Evolutionary conservation across 2,888 invertebrate genomes (phyloP), one percentile per base, ranked within the genome.

Genomic region (Itoplectis maculator): DNA sequence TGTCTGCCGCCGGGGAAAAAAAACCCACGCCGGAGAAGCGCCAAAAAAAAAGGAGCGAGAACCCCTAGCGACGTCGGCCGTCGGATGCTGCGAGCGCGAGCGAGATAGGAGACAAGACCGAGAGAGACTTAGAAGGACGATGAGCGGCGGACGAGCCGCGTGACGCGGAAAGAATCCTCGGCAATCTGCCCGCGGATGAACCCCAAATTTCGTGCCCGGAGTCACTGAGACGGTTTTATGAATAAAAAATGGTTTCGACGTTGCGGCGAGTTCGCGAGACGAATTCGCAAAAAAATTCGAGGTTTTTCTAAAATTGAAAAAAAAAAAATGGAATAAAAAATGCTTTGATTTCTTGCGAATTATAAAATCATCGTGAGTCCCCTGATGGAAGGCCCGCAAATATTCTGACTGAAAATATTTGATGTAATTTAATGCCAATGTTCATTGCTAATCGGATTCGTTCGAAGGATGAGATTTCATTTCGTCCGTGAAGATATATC

Each of bases 1-100:
- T 35, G 59, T 35, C 56, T 13, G 45, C 45, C 45, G 70, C 49
- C 72, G 61, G 65, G 49, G 73, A 74, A 86, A 85, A 88, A 88
- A 87, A 85, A n/a, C n/a, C n/a, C n/a, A n/a, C 87, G 5, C 29
- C 29, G 84, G 85, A 86, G 87, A 86, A 88, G 87, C 85, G 84
- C 84, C 86, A 85, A 88, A 88, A 88, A 88, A 88, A 88, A 88
- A 79, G 82, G 81, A 82, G 79, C 75, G 79, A 79, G 78, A 84
- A 72, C 56, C 63, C 51, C 70, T 70, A 69, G 49, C 72, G 42
- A 63, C 45, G 72, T 66, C 75, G 79, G 77, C 65, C 76, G 84
- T n/a, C n/a, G 76, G 84, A 84, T 72, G 47, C 42, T 69, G 49
- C 35, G 79, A 85, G 81, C 75, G 81, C 81, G 77, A 83, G 74